phyloP scores from a whole-genome alignment of 1,140 invertebrate genomes.

The Zaprionus africanus region DNA sequence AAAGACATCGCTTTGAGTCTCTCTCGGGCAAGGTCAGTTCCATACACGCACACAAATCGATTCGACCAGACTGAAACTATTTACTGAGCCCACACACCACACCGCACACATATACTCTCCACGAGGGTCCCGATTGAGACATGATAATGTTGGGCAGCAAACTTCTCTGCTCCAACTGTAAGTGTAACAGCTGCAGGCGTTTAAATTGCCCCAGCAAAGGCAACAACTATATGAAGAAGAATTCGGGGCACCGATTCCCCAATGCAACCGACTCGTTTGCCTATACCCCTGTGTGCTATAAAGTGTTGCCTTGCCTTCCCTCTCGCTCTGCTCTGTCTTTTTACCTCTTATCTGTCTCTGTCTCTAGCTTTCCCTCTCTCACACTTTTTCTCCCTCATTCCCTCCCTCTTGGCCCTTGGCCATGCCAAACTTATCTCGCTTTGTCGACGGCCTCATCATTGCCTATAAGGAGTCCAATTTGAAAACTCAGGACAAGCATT shows the following conservation, averaged over 20 bases:
- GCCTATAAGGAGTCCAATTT: constrained; percentile 28
- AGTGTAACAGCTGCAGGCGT: constrained; percentile 75
- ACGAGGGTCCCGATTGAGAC: constrained; percentile 59
- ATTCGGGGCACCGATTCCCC: constrained; percentile 37
- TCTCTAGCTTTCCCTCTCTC: background rate
- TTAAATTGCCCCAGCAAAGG: constrained; percentile 57
- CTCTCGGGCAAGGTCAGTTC: constrained; percentile 55
- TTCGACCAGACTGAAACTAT: constrained; percentile 60
- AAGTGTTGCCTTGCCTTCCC: constrained; percentile 27
- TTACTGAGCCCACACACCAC: constrained; percentile 52
- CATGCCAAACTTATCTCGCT: constrained; percentile 55
- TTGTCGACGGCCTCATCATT: constrained; percentile 32
- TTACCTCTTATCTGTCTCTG: too few relatives aligned
- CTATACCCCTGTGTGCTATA: constrained; percentile 69
- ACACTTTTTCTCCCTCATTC: background rate
- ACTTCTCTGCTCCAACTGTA: constrained; percentile 54
- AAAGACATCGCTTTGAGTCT: background rate
- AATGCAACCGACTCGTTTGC: constrained; percentile 58
- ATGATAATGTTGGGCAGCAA: constrained; percentile 64
- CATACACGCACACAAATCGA: constrained; percentile 31
- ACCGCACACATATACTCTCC: background rate
- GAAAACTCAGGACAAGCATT: constrained; percentile 22
- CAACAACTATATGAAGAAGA: constrained; percentile 5
- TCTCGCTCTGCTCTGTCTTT: background rate
- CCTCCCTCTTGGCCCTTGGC: constrained; percentile 56